Percentiles rank a stretch among this genome's conserved stretches.
phyloP scores from a whole-genome alignment of 1,140 invertebrate species.

The Diabrotica virgifera region DNA sequence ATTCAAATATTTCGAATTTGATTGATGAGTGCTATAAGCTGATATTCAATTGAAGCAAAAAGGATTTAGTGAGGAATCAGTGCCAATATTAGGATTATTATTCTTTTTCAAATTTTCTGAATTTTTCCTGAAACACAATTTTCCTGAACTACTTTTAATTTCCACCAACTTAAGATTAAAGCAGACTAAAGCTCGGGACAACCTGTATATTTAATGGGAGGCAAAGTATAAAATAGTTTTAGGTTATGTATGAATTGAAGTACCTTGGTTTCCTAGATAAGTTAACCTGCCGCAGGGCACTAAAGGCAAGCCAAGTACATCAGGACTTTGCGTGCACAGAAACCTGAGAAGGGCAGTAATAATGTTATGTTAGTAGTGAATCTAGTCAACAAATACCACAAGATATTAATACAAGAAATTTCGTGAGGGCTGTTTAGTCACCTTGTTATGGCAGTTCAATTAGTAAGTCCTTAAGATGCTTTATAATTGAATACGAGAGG shows the following conservation, averaged over 20 bases:
- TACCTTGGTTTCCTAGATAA: constrained; percentile 47
- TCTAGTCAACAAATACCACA: constrained; percentile 5
- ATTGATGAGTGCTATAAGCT: too few relatives aligned
- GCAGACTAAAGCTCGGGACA: too few relatives aligned
- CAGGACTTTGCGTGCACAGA: constrained; percentile 49
- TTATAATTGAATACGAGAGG: too few relatives aligned
- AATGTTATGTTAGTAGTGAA: constrained; percentile 18
- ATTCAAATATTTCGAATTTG: too few relatives aligned
- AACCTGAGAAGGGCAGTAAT: constrained; percentile 41
- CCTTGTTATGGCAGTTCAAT: constrained; percentile 14
- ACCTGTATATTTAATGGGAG: too few relatives aligned
- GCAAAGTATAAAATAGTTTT: background rate
- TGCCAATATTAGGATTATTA: too few relatives aligned
- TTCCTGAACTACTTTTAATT: too few relatives aligned
- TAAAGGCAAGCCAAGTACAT: constrained; percentile 48
- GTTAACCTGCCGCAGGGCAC: constrained; percentile 48
- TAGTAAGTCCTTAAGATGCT: background rate
- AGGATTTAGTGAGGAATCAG: too few relatives aligned
- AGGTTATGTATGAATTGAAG: constrained; percentile 9
- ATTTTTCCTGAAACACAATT: too few relatives aligned
- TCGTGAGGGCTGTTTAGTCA: constrained; percentile 4
- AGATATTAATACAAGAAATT: constrained; percentile 5
- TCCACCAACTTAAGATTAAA: too few relatives aligned
- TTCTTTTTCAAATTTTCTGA: too few relatives aligned
- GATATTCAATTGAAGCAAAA: too few relatives aligned